Base-by-base conservation (phyloP, 2,113 vertebrate genomes). In the Aspidoscelis tigris region DNA sequence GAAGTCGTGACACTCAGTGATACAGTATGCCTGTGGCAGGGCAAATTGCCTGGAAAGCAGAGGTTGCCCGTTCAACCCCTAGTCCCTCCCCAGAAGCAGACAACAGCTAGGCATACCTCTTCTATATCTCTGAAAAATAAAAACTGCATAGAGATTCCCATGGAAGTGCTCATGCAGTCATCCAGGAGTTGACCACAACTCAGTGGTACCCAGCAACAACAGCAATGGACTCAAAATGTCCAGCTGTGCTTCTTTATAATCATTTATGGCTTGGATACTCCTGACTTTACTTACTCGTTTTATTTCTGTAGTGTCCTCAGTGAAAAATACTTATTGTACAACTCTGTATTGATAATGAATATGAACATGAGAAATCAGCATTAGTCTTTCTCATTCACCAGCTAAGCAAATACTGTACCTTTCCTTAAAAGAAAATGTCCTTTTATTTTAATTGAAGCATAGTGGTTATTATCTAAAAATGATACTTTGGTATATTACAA, bases 401-500 rank as follows among this genome's bases (percentile, higher is more conserved):
- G 81, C 53, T 78, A 72, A 53, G 50, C 22, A 80, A 65, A 58
- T 61, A 61, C 58, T 61, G 58, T 58, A 74, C 77, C 20, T 80
- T 8, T 74, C 18, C 58, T 61, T 61, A 4, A 61, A 61, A 70
- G 18, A 74, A 81, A 77, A 74, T 16, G 73, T 80, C 41, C 65
- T 82, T 90, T 82, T 18, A 53, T 20, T 47, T 41, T 16, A 44
- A 16, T 68, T 24, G 65, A 80, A 7, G 69, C 68, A 43, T 78
- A 84, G 73, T 4, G 76, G 50, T 58, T 61, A 39, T 44, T 79
- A 7, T 61, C 41, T 53, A 69, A 84, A 44, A 43, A 72, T 44
- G 1, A 77, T 58, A 66, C 80, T 69, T 83, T 66, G 74, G 74
- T 66, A 80, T 78, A 39, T 44, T 61, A 76, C 74, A 21, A 47